These are phyloP conservation scores for Sandelia bainsii DNA, from an alignment of 2,797 vertebrate genomes.

Conservation along the genomic window DNA sequence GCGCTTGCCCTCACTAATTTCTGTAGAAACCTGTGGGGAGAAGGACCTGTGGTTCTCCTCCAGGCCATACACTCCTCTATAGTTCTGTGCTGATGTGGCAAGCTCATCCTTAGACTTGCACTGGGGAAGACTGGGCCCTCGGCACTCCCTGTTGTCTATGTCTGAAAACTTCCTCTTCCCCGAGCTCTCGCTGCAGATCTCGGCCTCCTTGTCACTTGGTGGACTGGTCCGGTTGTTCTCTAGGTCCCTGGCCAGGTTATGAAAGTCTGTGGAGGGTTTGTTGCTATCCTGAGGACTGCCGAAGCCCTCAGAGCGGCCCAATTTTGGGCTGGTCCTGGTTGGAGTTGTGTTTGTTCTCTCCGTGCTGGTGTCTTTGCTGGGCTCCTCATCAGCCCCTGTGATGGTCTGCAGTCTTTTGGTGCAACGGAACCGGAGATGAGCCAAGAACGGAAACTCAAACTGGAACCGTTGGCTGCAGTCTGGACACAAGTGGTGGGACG, in stretches of 20 bases:
- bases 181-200: slow-evolving; percentile 84
- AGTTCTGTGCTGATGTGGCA: slow-evolving; percentile 91
- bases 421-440: slow-evolving; percentile 95
- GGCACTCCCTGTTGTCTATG: slow-evolving; percentile 71
- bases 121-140: slow-evolving; percentile 76
- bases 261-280: slow-evolving; percentile 96
- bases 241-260: slow-evolving; percentile 94
- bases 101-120: slow-evolving; percentile 91
- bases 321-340: slow-evolving; percentile 80
- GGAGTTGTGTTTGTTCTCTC: slow-evolving; percentile 68
- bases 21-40: slow-evolving; percentile 83
- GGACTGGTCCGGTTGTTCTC: slow-evolving; percentile 89
- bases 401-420: slow-evolving; percentile 91
- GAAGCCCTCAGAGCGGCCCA: slow-evolving; percentile 81
- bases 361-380: slow-evolving; percentile 75
- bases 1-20: slow-evolving; percentile 88
- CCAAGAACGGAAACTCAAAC: slow-evolving; percentile 94
- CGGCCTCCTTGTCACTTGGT: slow-evolving; percentile 86
- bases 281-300: slow-evolving; percentile 73
- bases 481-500: slow-evolving; percentile 88
- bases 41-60: slow-evolving; percentile 89
- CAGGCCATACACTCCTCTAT: slow-evolving; percentile 87
- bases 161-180: slow-evolving; percentile 91
- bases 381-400: slow-evolving; percentile 77
- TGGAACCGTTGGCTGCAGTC: slow-evolving; percentile 97